Percentiles rank a stretch among this genome's conserved stretches.
phyloP scores from a whole-genome alignment of 2,797 vertebrate genomes.

The Hipposideros larvatus region DNA sequence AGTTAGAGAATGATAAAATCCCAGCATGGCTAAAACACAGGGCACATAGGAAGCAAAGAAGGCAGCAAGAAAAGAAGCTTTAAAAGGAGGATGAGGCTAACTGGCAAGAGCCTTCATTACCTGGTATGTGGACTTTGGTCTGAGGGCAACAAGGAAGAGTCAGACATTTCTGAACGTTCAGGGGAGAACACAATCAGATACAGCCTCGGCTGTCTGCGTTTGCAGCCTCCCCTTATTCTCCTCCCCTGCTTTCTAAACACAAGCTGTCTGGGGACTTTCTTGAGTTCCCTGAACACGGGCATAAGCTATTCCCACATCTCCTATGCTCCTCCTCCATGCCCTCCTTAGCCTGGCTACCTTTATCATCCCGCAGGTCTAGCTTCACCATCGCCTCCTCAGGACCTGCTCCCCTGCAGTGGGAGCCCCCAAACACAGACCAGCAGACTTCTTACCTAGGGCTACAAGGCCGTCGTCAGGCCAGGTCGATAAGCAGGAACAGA shows the following conservation, averaged over 20 bases:
- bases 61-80: not conserved
- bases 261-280: not conserved
- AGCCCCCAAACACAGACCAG: not conserved
- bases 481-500: not conserved
- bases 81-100: not conserved
- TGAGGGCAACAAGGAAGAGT: not conserved
- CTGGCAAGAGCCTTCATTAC: not conserved
- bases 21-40: not conserved
- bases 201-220: rapidly evolving
- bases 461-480: not conserved
- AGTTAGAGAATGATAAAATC: not conserved
- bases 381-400: not conserved
- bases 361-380: not conserved
- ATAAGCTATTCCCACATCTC: not conserved
- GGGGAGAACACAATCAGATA: not conserved
- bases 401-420: rapidly evolving
- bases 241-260: not conserved
- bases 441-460: not conserved
- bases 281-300: not conserved
- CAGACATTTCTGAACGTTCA: not conserved
- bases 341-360: not conserved
- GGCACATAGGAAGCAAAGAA: not conserved
- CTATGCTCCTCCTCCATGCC: not conserved
- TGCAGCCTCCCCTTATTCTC: not conserved
- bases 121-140: not conserved